Evolutionary conservation across 2,113 vertebrate genomes (phyloP), one percentile per base, ranked within the genome.

Genomic region (Xerus inauris): DNA sequence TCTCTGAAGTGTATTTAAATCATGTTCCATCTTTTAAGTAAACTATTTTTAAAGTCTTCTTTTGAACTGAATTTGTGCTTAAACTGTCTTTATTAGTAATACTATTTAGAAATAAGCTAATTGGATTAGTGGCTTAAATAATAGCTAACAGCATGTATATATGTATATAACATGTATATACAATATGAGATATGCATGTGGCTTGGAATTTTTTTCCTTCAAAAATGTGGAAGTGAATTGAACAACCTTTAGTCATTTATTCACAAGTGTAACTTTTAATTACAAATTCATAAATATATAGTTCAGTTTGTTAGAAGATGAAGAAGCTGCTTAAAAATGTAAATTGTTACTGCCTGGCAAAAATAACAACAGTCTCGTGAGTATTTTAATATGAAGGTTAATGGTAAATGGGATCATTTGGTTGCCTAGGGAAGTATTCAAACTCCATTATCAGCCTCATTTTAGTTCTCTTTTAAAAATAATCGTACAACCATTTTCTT

Each of bases 91-190:
- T 57, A 92, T 1, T 80, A 96, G 90, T 49, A 92, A 93, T 97
- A 97, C 73, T 45, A 97, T 94, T 69, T 87, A 97, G 67, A 94
- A 92, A 95, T 97, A 97, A 65, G 94, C 96, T 97, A 97, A 94
- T 1, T 49, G 84, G 16, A 96, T 42, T 59, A 96, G 64, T 87
- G 89, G 83, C 62, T 97, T 81, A 75, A 84, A 30, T 96, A 81
- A 96, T 8, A 95, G 95, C 94, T 93, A 95, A 87, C 75, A 92
- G 93, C 28, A 57, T 98, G 97, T 98, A 98, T 96, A 98, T 98
- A 98, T 94, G 94, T 97, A 72, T 84, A 97, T 76, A 94, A 57
- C 84, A 90, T 96, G 45, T 98, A 95, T 87, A 97, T 97, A 91
- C 32, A 94, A 24, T 84, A 96, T 92, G 95, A 96, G 32, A 76